Base-by-base conservation (phyloP, 2,888 invertebrate genomes). In the Cremastobaeus sp. region DNA sequence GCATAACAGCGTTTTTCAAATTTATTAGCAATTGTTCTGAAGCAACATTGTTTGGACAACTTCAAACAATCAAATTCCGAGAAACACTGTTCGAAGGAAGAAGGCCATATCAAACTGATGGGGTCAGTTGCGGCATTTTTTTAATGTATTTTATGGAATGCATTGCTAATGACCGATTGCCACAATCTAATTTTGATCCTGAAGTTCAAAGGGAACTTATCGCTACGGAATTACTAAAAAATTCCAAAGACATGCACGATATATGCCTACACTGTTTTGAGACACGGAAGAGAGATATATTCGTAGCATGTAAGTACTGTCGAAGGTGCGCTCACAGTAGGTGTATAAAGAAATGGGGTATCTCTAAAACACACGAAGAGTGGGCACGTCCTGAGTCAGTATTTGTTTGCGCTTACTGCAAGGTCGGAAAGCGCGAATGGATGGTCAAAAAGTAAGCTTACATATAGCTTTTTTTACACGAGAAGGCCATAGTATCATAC, bases 181-280 rank as follows among this genome's bases (percentile, higher is more conserved):
- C 3, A 1, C 3, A 34, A n/a, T 3, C n/a, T 4, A 2, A 34
- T 9, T 50, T 50, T n/a, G 15, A 50, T 32, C 35, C 50, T 20
- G 14, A 35, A 8, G 12, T 2, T 3, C 4, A 45, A 8, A 45
- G 59, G 25, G 8, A 5, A 35, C 15, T 14, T 9, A 8, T 45
- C 20, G 47, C 9, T 8, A 3, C 1, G 15, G 1, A 35, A 1
- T 1, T 54, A 1, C 9, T 54, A 9, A 15, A 2, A 2, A 4
- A 17, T 12, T 45, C 45, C 5, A 5, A 32, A 9, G 14, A 43
- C n/a, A 57, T 57, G 57, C 32, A 5, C 12, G 8, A 57, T 6
- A 15, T 6, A 9, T 57, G 57, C n/a, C 1, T 57, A 5, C 20
- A 45, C 11, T 57, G 57, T 34, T 57, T 57, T 4, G n/a, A n/a